phyloP scores from a whole-genome alignment of 2,113 vertebrate species.

The Illadopsis cleaveri region DNA sequence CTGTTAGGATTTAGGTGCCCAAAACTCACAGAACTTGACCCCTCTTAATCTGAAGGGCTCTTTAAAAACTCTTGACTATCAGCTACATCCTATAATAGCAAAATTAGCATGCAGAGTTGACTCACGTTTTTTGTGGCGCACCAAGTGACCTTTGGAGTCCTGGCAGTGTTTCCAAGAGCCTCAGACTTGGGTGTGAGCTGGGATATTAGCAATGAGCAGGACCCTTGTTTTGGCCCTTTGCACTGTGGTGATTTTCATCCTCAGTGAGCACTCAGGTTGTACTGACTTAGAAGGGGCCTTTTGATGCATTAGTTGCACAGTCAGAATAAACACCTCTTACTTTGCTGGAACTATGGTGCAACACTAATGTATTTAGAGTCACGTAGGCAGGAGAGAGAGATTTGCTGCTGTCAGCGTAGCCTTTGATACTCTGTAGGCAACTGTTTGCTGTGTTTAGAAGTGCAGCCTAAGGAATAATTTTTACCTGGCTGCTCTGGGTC shows the following conservation, averaged over 20 bases:
- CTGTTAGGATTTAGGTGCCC: not conserved
- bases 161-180: not conserved
- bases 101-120: not conserved
- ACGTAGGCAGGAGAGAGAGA: conserved; percentile 26
- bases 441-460: conserved; percentile 14
- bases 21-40: not conserved
- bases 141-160: not conserved
- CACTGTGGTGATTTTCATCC: not conserved
- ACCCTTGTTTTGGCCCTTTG: not conserved
- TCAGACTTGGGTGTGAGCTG: not conserved
- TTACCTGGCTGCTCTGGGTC: conserved; percentile 36
- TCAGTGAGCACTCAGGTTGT: not conserved
- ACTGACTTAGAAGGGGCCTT: not conserved
- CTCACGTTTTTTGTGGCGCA: not conserved
- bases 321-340: not conserved
- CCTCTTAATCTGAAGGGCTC: not conserved
- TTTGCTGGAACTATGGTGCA: not conserved
- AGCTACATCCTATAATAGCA: not conserved
- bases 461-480: conserved; percentile 53
- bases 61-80: not conserved
- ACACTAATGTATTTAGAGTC: conserved; percentile 14
- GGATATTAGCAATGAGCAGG: not conserved
- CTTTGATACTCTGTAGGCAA: conserved; percentile 36
- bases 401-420: conserved; percentile 54
- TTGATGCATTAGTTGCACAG: not conserved